Evolutionary conservation across 2,888 invertebrate species (phyloP), one percentile per base, ranked within the genome.

Genomic region (Pristionchus fissidentatus): DNA sequence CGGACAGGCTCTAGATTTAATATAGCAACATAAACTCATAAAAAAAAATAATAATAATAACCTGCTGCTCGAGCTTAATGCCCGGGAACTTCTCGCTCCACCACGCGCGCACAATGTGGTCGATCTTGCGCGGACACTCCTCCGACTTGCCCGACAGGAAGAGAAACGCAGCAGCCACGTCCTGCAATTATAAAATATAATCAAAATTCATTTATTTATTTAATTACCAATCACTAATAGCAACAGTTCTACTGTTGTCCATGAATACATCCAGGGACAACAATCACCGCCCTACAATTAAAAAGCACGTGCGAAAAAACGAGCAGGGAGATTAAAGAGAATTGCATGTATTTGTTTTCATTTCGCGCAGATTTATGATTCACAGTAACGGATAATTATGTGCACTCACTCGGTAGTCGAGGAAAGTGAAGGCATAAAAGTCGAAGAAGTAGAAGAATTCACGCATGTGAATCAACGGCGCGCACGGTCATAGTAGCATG

Each of bases 381-480:
- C 62, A 41, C 38, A 79, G 57, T 49, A 49, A 52, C 32, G 32
- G 19, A 73, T 70, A 55, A 29, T 32, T n/a, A 43, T 46, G 73
- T 43, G 7, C 10, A n/a, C 80, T 57, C 46, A 89, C 89, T 78
- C 85, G 79, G 83, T 86, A 88, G 93, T 97, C 96, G 93, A 98
- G 98, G 93, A 96, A 96, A 80, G 96, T 95, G 94, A 99, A 97
- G 26, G 98, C 97, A 93, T 98, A 98, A n/a, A n/a, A n/a, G n/a
- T n/a, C n/a, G n/a, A n/a, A 98, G 94, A 97, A 97, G 94, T 98
- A 97, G 94, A 97, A 99, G 94, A 98, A 99, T 84, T 98, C 95
- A 94, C 98, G 98, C 97, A 98, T 97, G 92, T 98, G 98, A 84
- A 98, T 98, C 92, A 98, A 98, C 49, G 98, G 98, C 86, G 98